A percentile compares a stretch with the other conserved stretches of the same genome.
These are phyloP conservation scores for Xenus cinereus DNA, from an alignment of 2,113 vertebrate genomes.

Conservation along the genomic window DNA sequence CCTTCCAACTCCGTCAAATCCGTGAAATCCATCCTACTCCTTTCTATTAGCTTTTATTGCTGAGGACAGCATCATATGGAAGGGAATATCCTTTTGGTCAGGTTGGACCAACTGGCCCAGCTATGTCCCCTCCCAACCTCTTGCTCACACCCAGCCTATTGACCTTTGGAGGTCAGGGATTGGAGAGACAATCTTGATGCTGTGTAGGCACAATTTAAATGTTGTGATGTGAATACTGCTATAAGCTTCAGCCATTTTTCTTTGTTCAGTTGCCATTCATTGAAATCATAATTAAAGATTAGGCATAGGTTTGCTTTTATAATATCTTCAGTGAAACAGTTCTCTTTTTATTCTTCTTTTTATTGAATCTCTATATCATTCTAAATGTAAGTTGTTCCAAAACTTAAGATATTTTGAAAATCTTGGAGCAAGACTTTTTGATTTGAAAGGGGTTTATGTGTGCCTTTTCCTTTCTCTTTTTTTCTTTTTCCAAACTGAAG, in stretches of 20 bases:
- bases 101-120: neutral
- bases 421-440: accelerated
- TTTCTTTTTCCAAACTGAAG: neutral
- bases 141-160: neutral
- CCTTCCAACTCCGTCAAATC: no score
- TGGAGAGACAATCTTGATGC: neutral
- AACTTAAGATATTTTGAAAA: neutral
- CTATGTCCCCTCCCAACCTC: neutral
- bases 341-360: neutral
- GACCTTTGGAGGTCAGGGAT: accelerated
- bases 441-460: neutral
- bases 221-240: neutral
- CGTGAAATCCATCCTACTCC: neutral
- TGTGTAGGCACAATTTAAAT: neutral
- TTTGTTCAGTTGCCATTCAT: neutral
- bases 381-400: neutral
- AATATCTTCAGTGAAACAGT: neutral
- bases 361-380: neutral
- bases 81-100: neutral
- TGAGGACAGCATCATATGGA: neutral
- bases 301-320: neutral
- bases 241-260: neutral
- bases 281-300: neutral
- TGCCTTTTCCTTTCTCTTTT: accelerated
- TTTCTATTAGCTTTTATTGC: neutral